Base-by-base conservation (phyloP, 2,888 invertebrate species). In the Erebia epiphron region DNA sequence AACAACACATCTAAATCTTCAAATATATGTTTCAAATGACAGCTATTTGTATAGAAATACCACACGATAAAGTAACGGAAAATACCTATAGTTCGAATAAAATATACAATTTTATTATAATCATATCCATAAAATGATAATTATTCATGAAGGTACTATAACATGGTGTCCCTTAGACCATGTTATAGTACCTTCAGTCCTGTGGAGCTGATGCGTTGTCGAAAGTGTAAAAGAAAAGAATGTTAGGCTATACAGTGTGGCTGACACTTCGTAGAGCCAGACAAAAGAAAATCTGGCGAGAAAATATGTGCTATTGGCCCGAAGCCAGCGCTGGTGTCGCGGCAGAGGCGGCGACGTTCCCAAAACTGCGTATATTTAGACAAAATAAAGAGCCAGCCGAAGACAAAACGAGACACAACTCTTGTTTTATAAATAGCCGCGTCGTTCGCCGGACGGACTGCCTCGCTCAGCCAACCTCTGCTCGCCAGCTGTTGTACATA, bases 331-430 rank as follows among this genome's bases (percentile, higher is more conserved):
- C 79, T 82, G 86, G 82, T 90, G 92, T 90, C 91, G 91, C 88
- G 87, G 88, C 86, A 82, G 85, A 87, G 86, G 83, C 86, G 87
- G 83, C 90, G 90, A 89, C 88, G 93, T 90, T 92, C 92, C 93
- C 92, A 92, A 93, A 93, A 92, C 92, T 92, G 90, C 91, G 92
- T 93, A 93, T 93, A 92, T 92, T 93, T 93, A 92, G 92, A 93
- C 91, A 92, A 93, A 93, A 93, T 93, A 92, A 93, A 93, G 92
- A 93, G 92, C 90, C 90, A 86, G 85, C 90, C 88, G 91, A 92
- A 92, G 92, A 93, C 93, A 92, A 92, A 92, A 92, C 92, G 92
- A 92, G 93, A 93, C 91, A 90, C 92, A 89, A 92, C 88, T 92
- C 91, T 77, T 90, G 92, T 90, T 92, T 92, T 92, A 92, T 91